Conservation (phyloP, 2,888 invertebrate species). For the Drosophila koepferae region DNA sequence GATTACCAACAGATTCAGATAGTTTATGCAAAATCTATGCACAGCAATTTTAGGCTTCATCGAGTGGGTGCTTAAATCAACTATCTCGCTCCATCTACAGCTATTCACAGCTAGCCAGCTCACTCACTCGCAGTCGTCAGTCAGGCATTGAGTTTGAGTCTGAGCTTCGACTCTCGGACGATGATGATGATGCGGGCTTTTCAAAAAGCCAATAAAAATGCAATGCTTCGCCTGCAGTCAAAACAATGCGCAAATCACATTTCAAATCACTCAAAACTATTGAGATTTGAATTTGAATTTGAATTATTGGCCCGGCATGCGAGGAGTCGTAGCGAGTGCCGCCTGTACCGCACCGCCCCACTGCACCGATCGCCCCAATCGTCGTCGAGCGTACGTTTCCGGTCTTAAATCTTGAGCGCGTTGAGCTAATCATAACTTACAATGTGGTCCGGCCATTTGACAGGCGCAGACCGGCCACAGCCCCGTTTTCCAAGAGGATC, state of each 20-base stretch:
- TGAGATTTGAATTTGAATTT: conserved; percentile 77
- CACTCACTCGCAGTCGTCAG: not conserved
- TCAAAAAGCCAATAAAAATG: conserved; percentile 62
- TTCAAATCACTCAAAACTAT: conserved; percentile 79
- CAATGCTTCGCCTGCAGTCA: conserved; percentile 70
- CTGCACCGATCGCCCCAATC: not conserved
- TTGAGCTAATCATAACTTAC: conserved; percentile 82
- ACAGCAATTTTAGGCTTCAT: conserved; percentile 59
- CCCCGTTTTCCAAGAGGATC: conserved; percentile 65
- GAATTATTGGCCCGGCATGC: conserved; percentile 67
- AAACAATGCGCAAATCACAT: conserved; percentile 69
- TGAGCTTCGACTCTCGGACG: conserved; percentile 45
- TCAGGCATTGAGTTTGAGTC: conserved; percentile 21
- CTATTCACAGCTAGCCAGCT: not conserved
- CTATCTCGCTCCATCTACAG: not conserved
- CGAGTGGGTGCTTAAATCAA: conserved; percentile 54
- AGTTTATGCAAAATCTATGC: conserved; percentile 72
- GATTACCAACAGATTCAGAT: conserved; percentile 51
- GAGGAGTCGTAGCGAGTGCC: conserved; percentile 17
- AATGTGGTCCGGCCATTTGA: conserved; percentile 81
- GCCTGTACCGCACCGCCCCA: not conserved
- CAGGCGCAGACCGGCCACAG: conserved; percentile 71
- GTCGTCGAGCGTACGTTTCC: conserved; percentile 62
- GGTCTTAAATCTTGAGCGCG: conserved; percentile 81
- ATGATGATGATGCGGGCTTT: conserved; percentile 47